Percentiles rank a stretch among this genome's conserved stretches.
phyloP scores from a whole-genome alignment of 2,113 vertebrate genomes.

The Amphiprion percula region DNA sequence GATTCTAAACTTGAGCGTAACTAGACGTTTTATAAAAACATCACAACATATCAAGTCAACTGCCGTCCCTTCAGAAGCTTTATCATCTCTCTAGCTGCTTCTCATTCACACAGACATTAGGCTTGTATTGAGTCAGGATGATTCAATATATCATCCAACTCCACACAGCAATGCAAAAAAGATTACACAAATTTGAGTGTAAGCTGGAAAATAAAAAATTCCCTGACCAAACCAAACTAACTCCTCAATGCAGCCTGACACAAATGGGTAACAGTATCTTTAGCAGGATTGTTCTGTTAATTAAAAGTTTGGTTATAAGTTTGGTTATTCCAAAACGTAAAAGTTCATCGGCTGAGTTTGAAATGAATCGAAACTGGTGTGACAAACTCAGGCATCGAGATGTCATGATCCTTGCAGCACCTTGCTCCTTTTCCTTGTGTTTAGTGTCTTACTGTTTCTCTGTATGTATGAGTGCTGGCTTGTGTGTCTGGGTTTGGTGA shows the following conservation, averaged over 20 bases:
- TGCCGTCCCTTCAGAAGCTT: too few relatives aligned
- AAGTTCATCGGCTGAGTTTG: background rate
- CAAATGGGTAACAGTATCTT: background rate
- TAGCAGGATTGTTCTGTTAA: slow-evolving; percentile 2
- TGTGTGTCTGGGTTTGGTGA: too few relatives aligned
- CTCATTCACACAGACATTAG: background rate
- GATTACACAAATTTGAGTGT: background rate
- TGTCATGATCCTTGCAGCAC: too few relatives aligned
- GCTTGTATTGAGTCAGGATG: slow-evolving; percentile 2
- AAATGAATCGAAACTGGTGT: background rate
- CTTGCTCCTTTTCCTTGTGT: too few relatives aligned
- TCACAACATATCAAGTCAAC: too few relatives aligned
- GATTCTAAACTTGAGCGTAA: too few relatives aligned
- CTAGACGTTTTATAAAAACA: too few relatives aligned
- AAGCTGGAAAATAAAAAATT: background rate
- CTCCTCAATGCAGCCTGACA: too few relatives aligned
- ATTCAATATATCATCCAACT: slow-evolving; percentile 24
- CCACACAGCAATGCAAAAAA: background rate
- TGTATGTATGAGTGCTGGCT: too few relatives aligned
- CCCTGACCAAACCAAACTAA: background rate
- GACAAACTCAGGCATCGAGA: too few relatives aligned
- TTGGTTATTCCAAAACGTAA: background rate
- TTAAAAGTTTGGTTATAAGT: slow-evolving; percentile 7
- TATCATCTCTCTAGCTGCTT: background rate
- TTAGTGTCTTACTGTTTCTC: too few relatives aligned